Evolutionary conservation across 2,797 vertebrate genomes (phyloP).

Genomic region (Adrianichthys oophorus): DNA sequence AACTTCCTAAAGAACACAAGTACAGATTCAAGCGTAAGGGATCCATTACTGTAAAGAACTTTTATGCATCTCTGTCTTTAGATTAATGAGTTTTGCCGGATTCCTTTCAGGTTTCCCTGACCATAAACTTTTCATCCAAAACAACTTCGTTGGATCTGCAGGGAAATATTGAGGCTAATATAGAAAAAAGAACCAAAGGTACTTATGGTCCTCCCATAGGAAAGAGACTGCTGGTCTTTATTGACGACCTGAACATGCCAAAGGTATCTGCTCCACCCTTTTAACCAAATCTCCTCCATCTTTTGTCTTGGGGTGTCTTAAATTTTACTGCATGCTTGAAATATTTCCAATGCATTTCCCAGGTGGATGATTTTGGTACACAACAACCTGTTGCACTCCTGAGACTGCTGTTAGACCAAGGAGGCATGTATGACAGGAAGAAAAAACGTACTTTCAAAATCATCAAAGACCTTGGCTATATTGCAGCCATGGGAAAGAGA

Average conservation of each 20-base stretch:
- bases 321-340: neutral
- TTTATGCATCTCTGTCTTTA: neutral
- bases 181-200: slow-evolving; percentile 94
- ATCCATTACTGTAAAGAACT: no score
- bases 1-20: slow-evolving; percentile 88
- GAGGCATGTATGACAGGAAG: slow-evolving; percentile 89
- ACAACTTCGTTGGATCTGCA: slow-evolving; percentile 96
- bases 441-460: slow-evolving; percentile 92
- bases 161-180: slow-evolving; percentile 90
- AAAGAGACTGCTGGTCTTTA: slow-evolving; percentile 92
- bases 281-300: neutral
- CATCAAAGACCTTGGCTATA: slow-evolving; percentile 89
- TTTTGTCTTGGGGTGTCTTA: neutral
- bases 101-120: slow-evolving; percentile 80
- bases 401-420: slow-evolving; percentile 89
- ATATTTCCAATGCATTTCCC: slow-evolving; percentile 9
- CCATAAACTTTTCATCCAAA: slow-evolving; percentile 92
- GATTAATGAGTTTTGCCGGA: slow-evolving; percentile 1
- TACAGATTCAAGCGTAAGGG: slow-evolving; percentile 78
- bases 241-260: slow-evolving; percentile 98
- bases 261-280: slow-evolving; percentile 72
- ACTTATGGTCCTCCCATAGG: slow-evolving; percentile 91
- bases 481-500: slow-evolving; percentile 95
- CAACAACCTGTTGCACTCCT: slow-evolving; percentile 95
- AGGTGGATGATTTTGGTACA: slow-evolving; percentile 96